Evolutionary conservation across 2,888 invertebrate species (phyloP), one percentile per base, ranked within the genome.

Genomic region (Pyralis farinalis): DNA sequence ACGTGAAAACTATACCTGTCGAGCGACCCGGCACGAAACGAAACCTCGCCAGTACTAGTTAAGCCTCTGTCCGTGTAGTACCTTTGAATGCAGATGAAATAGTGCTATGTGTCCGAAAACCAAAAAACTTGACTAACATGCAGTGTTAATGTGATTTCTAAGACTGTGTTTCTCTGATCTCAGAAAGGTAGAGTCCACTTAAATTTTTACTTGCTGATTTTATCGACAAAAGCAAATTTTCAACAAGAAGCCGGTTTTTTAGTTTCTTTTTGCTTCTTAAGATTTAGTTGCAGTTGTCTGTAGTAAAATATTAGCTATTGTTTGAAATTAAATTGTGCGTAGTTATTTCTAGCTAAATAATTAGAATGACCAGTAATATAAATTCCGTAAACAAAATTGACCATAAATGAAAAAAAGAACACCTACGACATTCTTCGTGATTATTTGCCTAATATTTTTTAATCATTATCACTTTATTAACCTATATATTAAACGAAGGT

Each of bases 1-100:
- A 71, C 75, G 73, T 81, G 77, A 78, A 83, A 83, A 78, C 72
- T 60, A 60, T 83, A 83, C 81, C 83, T 79, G 78, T 75, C 63
- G 65, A 53, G 67, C 58, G 60, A 60, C 61, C 59, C 58, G 62
- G 33, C 39, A 27, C 30, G 22, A 31, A 37, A 7, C 12, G 33
- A 39, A 34, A 27, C 39, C 60, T 49, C 52, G 53, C 75, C 70
- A 84, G 85, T 86, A 62, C 71, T 76, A 70, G 66, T 62, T 68
- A 72, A 71, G 74, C 61, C 66, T 67, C 51, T 49, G 71, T 50
- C 52, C 49, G 55, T 62, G 51, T 44, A 56, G 56, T 39, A 39
- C 35, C 40, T 7, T 7, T 25, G 25, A 2, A 4, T 40, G 48
- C 42, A 2, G 53, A 47, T 49, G 52, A 53, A 50, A 46, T 12